Base-by-base conservation (phyloP, 2,113 vertebrate genomes). In the Gymnocephalus cernua region DNA sequence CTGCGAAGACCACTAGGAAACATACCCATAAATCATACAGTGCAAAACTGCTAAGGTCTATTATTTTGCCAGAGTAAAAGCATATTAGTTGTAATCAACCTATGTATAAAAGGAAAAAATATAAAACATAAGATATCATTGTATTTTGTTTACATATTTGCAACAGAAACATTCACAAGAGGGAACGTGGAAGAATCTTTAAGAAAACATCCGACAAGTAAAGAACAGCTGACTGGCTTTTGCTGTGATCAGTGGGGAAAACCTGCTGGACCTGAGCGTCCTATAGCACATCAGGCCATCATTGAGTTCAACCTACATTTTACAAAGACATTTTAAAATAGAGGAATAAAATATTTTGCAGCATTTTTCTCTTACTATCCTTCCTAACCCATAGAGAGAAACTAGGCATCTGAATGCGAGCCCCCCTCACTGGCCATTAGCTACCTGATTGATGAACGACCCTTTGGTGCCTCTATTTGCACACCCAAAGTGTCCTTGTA, bases 91-190 rank as follows among this genome's bases (percentile, higher is more conserved):
- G 61, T 29, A 71, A 89, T 84, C 74, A 88, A 74, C 53, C 70
- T 57, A 77, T 44, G 79, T 92, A 91, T 85, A 91, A 93, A 93
- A 16, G 58, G 44, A 72, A 89, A 86, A 86, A 23, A 84, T 93
- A 91, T 80, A 93, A 93, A 93, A 92, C 85, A 77, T 77, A 85
- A 83, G 18, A 85, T 81, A 71, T 68, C 13, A 50, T 65, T 45
- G 11, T 76, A 12, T 77, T 68, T 27, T 69, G 53, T 89, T 67
- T 82, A 89, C 87, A 93, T 59, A 83, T 87, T 84, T 90, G 83
- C 86, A 92, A 72, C 47, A 88, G 85, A 89, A 80, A 65, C 18
- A 48, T 71, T 53, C 53, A 74, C n/a, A 63, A 68, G 38, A 50
- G 59, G 6, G 38, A 62, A 69, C 4, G 19, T 67, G 64, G 78